phyloP scores from a whole-genome alignment of 1,140 invertebrate genomes.

The Ephestia elutella region DNA sequence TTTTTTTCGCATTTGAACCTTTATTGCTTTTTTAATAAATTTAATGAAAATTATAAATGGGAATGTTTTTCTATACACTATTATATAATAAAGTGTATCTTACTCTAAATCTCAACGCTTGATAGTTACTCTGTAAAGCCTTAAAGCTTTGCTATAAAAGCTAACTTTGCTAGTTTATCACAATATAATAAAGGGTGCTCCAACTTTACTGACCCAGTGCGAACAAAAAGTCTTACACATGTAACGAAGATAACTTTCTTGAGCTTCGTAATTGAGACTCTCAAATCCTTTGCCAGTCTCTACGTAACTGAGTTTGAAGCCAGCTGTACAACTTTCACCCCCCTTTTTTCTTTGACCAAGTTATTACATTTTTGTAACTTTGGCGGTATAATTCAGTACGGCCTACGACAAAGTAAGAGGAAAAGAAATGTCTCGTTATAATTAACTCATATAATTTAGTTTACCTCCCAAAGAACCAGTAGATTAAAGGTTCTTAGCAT shows the following conservation, averaged over 20 bases:
- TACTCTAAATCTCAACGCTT: too few relatives aligned
- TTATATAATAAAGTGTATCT: too few relatives aligned
- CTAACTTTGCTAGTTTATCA: background rate
- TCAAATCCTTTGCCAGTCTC: slow-evolving; percentile 44
- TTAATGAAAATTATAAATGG: too few relatives aligned
- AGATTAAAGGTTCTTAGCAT: background rate
- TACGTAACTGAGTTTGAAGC: slow-evolving; percentile 43
- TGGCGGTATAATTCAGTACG: slow-evolving; percentile 17
- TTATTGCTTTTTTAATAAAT: too few relatives aligned
- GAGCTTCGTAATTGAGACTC: slow-evolving; percentile 43
- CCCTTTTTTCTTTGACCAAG: slow-evolving; percentile 34
- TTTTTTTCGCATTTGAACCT: too few relatives aligned
- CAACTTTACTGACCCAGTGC: background rate
- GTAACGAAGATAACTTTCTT: slow-evolving; percentile 38
- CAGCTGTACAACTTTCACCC: slow-evolving; percentile 37
- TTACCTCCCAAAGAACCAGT: background rate
- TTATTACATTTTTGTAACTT: slow-evolving; percentile 36
- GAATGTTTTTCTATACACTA: too few relatives aligned
- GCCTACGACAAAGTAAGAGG: slow-evolving; percentile 16
- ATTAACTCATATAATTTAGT: slow-evolving; percentile 19
- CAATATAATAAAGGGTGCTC: background rate
- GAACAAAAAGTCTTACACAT: slow-evolving; percentile 27
- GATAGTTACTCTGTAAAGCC: too few relatives aligned
- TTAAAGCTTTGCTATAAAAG: too few relatives aligned
- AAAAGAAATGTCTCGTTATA: slow-evolving; percentile 18